phyloP scores from a whole-genome alignment of 2,113 vertebrate species.

The Craseonycteris thonglongyai region DNA sequence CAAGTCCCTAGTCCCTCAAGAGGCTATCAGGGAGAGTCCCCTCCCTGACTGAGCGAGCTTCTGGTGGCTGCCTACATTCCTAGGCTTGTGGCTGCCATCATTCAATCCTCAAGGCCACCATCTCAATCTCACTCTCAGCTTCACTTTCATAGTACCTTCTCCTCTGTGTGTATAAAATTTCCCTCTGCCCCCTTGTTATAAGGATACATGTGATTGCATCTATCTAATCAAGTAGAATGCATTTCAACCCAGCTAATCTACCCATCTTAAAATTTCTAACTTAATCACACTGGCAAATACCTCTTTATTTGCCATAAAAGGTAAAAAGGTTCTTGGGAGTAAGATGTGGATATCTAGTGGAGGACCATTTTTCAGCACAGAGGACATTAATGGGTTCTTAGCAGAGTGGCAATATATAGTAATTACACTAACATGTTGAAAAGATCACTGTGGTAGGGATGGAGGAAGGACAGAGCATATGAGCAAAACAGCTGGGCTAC shows the following conservation, averaged over 20 bases:
- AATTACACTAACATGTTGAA: neutral
- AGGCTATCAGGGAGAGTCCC: neutral
- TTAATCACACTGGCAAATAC: neutral
- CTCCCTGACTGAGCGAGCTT: neutral
- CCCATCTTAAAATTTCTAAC: neutral
- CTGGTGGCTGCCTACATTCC: neutral
- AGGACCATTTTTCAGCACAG: neutral
- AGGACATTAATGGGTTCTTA: neutral
- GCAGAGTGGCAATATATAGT: neutral
- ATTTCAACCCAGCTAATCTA: neutral
- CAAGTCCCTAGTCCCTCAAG: neutral
- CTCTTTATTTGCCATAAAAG: neutral
- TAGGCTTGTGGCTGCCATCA: too few relatives aligned
- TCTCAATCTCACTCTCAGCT: neutral
- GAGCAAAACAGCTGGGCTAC: neutral
- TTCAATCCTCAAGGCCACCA: neutral
- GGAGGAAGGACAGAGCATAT: neutral
- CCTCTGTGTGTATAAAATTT: neutral
- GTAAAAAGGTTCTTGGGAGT: neutral
- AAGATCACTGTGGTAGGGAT: neutral
- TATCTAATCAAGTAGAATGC: neutral
- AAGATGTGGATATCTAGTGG: neutral
- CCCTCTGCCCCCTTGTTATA: neutral
- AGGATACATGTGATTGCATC: neutral
- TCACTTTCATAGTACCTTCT: neutral